Evolutionary conservation across 2,113 vertebrate species (phyloP).

Genomic region (Bos taurus): DNA sequence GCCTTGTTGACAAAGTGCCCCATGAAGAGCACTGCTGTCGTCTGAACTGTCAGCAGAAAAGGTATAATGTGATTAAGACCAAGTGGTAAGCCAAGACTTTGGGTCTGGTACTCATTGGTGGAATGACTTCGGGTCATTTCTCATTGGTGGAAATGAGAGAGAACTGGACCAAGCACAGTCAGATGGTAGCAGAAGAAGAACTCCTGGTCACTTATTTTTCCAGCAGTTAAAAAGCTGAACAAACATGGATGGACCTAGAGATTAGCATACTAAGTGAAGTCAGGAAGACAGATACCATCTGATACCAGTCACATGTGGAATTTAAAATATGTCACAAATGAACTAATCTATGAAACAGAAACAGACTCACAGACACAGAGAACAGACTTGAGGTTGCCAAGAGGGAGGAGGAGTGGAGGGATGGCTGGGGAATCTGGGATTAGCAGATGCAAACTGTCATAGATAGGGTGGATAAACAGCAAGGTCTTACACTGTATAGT

Average conservation of each 20-base stretch:
- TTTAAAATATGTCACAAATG: neutral
- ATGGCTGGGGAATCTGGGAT: neutral
- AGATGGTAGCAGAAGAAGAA: neutral
- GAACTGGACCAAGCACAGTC: neutral
- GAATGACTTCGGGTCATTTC: neutral
- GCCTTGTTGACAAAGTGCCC: slow-evolving; percentile 22
- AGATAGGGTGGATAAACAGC: neutral
- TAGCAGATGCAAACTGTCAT: neutral
- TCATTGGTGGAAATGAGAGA: neutral
- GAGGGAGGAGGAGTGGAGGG: neutral
- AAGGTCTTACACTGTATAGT: neutral
- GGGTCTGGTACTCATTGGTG: neutral
- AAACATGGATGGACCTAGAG: neutral
- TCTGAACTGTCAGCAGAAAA: neutral
- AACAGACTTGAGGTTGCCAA: neutral
- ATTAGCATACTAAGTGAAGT: neutral
- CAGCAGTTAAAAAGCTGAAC: neutral
- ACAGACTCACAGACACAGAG: neutral
- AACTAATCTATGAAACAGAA: neutral
- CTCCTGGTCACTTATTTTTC: neutral
- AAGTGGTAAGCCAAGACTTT: neutral
- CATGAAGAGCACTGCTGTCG: neutral
- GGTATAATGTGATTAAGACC: neutral
- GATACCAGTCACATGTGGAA: neutral
- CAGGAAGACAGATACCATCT: neutral